Conservation (phyloP, 1,140 invertebrate genomes). For the Antheraea mylitta region DNA sequence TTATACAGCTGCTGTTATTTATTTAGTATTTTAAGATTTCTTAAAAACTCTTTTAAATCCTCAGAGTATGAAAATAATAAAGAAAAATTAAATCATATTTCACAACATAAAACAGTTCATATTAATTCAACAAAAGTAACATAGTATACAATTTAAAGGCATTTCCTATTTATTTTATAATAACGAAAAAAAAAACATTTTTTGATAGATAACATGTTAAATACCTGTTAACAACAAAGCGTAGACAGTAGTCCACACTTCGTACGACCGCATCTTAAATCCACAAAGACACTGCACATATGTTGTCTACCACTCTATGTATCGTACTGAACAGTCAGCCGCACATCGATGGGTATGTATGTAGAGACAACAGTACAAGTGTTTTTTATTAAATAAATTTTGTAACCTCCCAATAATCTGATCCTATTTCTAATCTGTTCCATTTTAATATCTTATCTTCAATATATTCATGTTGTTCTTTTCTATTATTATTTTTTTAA, state of each 20-base stretch:
- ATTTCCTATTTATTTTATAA: no score
- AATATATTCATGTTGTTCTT: neutral
- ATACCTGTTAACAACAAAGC: neutral
- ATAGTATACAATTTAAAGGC: no score
- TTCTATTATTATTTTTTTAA: neutral
- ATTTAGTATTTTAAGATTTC: no score
- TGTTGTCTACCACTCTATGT: neutral
- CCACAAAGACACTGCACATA: neutral
- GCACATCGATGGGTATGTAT: neutral
- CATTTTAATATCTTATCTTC: constrained; percentile 8
- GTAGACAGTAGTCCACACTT: neutral
- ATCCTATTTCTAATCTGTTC: constrained; percentile 10
- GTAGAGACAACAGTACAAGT: neutral
- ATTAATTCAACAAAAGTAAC: no score
- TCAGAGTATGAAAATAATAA: no score
- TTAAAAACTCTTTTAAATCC: no score
- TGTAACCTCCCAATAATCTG: constrained; percentile 7
- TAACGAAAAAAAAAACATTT: neutral
- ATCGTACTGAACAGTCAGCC: neutral
- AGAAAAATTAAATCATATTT: no score
- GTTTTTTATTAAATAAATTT: neutral
- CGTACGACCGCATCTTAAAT: neutral
- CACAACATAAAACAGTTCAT: no score
- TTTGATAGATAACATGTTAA: neutral
- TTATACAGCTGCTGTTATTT: no score